phyloP scores from a whole-genome alignment of 2,797 vertebrate genomes.

The Apogon hyalosoma region DNA sequence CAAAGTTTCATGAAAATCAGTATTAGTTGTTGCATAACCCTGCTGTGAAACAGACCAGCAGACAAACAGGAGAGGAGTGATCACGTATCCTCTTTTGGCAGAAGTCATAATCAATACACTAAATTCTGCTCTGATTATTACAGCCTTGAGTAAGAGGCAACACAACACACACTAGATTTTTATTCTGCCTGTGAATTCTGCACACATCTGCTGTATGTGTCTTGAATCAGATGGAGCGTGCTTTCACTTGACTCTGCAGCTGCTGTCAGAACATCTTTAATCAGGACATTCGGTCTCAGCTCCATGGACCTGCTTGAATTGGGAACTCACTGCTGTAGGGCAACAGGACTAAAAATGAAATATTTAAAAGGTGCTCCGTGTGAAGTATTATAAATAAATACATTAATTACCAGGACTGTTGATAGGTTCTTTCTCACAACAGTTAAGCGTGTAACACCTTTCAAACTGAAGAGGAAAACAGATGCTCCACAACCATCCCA shows the following conservation, averaged over 20 bases:
- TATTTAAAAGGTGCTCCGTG: background rate
- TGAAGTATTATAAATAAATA: slow-evolving; percentile 32
- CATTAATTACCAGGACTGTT: slow-evolving; percentile 16
- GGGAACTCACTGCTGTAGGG: slow-evolving; percentile 22
- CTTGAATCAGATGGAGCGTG: slow-evolving; percentile 1
- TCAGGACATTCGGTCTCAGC: slow-evolving; percentile 19
- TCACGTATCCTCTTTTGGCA: no score
- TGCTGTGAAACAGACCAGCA: no score
- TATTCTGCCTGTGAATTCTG: slow-evolving; percentile 9
- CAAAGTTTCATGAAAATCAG: no score
- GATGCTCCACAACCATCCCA: slow-evolving; percentile 8
- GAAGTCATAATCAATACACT: background rate
- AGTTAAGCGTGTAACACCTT: slow-evolving; percentile 27
- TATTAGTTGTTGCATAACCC: no score
- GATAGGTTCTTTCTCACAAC: slow-evolving; percentile 13
- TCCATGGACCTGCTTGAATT: slow-evolving; percentile 33
- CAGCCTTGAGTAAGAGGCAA: background rate
- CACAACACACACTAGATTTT: slow-evolving; percentile 5
- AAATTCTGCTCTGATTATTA: background rate
- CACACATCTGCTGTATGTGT: background rate
- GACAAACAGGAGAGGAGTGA: no score
- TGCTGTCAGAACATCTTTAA: slow-evolving; percentile 42
- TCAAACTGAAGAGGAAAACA: slow-evolving; percentile 10
- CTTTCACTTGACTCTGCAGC: slow-evolving; percentile 22
- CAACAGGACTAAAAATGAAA: slow-evolving; percentile 25